Conservation (phyloP, 2,113 vertebrate genomes). For the Ahaetulla prasina region DNA sequence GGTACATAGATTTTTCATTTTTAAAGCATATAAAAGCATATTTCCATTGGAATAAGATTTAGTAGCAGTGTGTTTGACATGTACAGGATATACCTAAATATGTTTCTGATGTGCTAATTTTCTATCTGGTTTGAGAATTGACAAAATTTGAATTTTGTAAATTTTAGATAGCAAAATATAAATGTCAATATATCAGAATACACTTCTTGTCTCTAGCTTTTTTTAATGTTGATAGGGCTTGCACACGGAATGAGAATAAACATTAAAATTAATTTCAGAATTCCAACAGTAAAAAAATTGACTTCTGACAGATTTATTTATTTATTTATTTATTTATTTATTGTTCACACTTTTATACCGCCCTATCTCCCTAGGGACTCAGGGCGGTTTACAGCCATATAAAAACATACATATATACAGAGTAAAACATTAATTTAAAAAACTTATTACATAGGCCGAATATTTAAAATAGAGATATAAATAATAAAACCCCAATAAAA, state of each 20-base stretch:
- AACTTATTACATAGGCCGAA: no score
- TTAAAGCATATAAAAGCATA: background rate
- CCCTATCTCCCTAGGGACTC: no score
- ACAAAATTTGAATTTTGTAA: background rate
- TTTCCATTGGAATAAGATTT: slow-evolving; percentile 5
- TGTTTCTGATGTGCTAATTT: no score
- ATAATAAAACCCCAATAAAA: no score
- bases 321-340: no score
- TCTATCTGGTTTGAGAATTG: background rate
- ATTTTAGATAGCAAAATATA: background rate
- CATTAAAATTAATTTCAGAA: background rate
- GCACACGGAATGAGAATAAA: background rate
- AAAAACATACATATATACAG: no score
- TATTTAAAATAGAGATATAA: no score
- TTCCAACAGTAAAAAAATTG: background rate
- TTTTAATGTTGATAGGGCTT: background rate
- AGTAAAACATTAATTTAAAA: no score
- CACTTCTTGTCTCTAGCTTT: no score
- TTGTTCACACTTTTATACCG: no score
- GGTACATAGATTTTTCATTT: background rate
- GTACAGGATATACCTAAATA: background rate
- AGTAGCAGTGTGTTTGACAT: background rate
- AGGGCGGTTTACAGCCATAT: no score
- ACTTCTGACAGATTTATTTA: background rate
- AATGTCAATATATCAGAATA: background rate